Conservation (phyloP, 2,797 vertebrate species). For the Gymnodraco acuticeps region DNA sequence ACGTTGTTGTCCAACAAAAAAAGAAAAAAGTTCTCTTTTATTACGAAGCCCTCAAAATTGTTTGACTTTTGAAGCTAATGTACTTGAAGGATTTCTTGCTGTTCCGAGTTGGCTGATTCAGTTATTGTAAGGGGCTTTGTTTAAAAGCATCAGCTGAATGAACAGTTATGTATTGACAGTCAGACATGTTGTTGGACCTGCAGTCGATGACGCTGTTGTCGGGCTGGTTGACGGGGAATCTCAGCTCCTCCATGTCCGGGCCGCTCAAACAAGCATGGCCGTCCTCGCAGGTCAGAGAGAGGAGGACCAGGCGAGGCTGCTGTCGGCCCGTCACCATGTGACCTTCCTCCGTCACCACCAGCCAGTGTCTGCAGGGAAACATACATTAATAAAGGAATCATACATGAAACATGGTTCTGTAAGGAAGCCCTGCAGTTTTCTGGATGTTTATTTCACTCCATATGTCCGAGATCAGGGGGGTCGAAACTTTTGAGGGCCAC, state of each 20-base stretch:
- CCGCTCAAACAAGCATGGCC: conserved; percentile 83
- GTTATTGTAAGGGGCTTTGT: no score
- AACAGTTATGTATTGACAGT: background rate
- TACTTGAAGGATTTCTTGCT: no score
- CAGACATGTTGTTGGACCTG: conserved; percentile 81
- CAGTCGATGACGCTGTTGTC: conserved; percentile 82
- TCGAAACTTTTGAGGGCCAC: no score
- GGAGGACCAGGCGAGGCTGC: conserved; percentile 91
- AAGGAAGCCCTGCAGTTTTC: no score
- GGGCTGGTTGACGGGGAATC: conserved; percentile 80
- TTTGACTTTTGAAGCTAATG: no score
- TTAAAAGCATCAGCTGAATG: background rate
- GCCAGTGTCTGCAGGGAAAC: conserved; percentile 89
- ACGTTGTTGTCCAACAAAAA: no score
- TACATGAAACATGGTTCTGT: background rate
- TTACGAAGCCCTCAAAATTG: no score
- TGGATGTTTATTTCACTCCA: no score
- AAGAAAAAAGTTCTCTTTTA: no score
- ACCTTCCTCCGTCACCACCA: conserved; percentile 91
- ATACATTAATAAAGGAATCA: background rate
- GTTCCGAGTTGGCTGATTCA: no score
- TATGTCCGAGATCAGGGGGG: no score
- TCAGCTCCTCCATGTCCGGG: conserved; percentile 86
- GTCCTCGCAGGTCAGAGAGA: conserved; percentile 79
- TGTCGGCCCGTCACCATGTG: conserved; percentile 93